Base-by-base conservation (phyloP, 2,888 invertebrate species). In the Caenorhabditis virilis region DNA sequence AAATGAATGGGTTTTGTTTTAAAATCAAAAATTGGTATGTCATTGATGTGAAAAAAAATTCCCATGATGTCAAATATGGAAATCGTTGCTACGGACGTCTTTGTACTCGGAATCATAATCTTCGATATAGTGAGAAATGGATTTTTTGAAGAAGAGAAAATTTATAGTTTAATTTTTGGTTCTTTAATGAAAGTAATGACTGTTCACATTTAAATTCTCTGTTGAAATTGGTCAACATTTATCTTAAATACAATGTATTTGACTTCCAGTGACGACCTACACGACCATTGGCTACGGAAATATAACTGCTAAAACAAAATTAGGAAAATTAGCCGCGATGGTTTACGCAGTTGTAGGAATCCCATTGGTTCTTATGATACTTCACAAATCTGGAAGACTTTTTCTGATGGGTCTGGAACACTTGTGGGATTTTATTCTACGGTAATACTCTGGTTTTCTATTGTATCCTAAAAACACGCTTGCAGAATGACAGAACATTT, bases 221-320 rank as follows among this genome's bases (percentile, higher is more conserved):
- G n/a, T n/a, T n/a, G n/a, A n/a, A n/a, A n/a, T n/a, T n/a, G n/a
- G n/a, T n/a, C n/a, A 11, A 7, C 45, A 23, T 22, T 25, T 11
- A 23, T 11, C 15, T 23, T 20, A 45, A 45, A 45, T 45, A n/a
- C 22, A 16, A n/a, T n/a, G n/a, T n/a, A n/a, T 46, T 27, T 25
- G 27, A 16, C 33, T 63, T 64, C 25, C 35, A 71, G 76, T 76
- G 5, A 80, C 81, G 5, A 82, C 81, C 2, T 82, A 82, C 52
- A 82, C 81, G 1, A 82, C 82, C 15, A 82, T 82, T 45, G 82
- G 82, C 1, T 82, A 82, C 46, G 82, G 82, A 11, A 82, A 82
- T 58, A 78, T 82, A 41, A 75, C 78, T 9, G 78, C 82, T 3
- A 79, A 79, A 50, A 76, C 74, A 23, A 72, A 67, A 36, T 43